phyloP scores from a whole-genome alignment of 2,888 invertebrate genomes.

The Sesia apiformis region DNA sequence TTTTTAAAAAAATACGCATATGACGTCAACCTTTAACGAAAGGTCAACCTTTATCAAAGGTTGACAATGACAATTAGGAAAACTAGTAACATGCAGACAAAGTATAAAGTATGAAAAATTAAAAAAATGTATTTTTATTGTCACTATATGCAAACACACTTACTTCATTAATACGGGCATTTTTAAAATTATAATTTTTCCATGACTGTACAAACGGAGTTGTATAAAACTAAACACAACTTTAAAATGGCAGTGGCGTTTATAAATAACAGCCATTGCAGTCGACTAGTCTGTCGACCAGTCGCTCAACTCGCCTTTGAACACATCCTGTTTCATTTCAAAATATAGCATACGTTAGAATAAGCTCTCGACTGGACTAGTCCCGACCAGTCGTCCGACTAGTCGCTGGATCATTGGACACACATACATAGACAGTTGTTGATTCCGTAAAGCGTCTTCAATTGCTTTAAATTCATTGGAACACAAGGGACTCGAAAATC shows the following conservation, averaged over 20 bases:
- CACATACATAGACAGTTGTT: conserved; percentile 39
- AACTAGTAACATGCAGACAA: too few relatives aligned
- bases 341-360: too few relatives aligned
- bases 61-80: too few relatives aligned
- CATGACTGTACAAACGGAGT: neutral
- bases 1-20: too few relatives aligned
- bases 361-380: too few relatives aligned
- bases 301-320: neutral
- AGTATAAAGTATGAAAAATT: too few relatives aligned
- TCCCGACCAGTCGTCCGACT: neutral
- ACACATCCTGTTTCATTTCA: too few relatives aligned
- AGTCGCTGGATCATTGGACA: neutral
- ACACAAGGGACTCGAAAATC: conserved; percentile 28
- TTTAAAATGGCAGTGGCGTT: conserved; percentile 34
- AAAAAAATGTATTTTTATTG: too few relatives aligned
- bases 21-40: too few relatives aligned
- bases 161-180: too few relatives aligned
- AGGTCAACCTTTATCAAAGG: too few relatives aligned
- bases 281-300: neutral
- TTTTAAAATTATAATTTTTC: neutral
- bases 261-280: neutral
- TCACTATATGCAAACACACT: too few relatives aligned
- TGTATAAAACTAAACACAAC: conserved; percentile 9
- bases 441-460: conserved; percentile 36
- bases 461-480: conserved; percentile 24